Conservation (phyloP, 1,140 invertebrate genomes). For the Anthonomus grandis region DNA sequence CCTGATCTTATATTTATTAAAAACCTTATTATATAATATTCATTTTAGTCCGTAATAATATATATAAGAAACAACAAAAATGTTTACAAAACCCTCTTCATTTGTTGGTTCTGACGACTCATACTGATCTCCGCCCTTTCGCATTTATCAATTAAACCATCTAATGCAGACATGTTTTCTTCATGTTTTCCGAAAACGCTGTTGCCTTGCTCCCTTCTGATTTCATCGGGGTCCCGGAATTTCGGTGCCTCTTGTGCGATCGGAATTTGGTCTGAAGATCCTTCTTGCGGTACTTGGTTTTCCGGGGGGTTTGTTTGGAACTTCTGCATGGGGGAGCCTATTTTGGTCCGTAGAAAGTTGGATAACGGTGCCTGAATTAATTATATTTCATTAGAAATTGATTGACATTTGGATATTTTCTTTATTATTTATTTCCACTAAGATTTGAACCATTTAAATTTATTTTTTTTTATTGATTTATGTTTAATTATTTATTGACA, state of each 20-base stretch:
- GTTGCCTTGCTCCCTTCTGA: conserved; percentile 46
- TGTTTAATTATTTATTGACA: no score
- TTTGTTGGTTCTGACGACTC: conserved; percentile 68
- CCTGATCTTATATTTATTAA: no score
- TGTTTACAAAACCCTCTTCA: conserved; percentile 64
- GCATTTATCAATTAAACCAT: conserved; percentile 61
- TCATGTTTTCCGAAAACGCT: no score
- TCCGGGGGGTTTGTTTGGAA: conserved; percentile 5
- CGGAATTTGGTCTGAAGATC: not conserved
- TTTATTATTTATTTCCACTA: no score
- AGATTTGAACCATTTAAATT: no score
- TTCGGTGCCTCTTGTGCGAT: conserved; percentile 49
- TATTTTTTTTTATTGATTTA: no score
- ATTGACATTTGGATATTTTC: no score
- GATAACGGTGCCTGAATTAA: conserved; percentile 2
- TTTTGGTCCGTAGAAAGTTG: conserved; percentile 7
- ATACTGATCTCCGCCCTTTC: conserved; percentile 65
- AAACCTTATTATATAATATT: no score
- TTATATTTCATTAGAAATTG: no score
- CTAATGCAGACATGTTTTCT: conserved; percentile 61
- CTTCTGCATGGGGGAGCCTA: conserved; percentile 6
- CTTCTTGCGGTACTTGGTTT: not conserved
- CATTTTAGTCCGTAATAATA: no score
- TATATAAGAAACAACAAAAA: no score
- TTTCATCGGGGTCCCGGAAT: conserved; percentile 35